Evolutionary conservation across 1,140 invertebrate species (phyloP).

Genomic region (Hermatobates lingyangjiaoensis): DNA sequence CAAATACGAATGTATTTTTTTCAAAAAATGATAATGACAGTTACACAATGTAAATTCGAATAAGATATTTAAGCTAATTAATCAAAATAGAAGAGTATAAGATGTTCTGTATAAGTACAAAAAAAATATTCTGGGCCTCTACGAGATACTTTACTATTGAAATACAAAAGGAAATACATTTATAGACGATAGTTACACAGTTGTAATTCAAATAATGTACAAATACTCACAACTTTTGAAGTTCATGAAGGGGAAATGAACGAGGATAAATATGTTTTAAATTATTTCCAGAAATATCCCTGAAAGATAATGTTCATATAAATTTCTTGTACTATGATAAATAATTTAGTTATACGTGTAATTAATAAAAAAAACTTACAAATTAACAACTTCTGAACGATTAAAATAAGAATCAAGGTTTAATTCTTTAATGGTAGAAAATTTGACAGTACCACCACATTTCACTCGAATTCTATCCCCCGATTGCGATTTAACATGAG

Average conservation of each 20-base stretch:
- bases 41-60: no score
- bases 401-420: conserved; percentile 2
- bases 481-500: neutral
- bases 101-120: no score
- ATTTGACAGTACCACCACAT: conserved; percentile 5
- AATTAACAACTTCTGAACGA: conserved; percentile 5
- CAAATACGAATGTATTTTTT: no score
- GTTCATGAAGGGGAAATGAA: conserved; percentile 8
- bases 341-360: neutral
- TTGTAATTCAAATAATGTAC: no score
- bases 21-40: no score
- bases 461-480: conserved; percentile 5
- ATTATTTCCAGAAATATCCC: conserved; percentile 15
- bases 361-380: conserved; percentile 5
- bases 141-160: no score
- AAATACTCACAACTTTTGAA: conserved; percentile 16
- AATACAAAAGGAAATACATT: no score
- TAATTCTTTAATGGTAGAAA: conserved; percentile 5
- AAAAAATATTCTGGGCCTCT: no score
- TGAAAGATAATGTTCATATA: conserved; percentile 8
- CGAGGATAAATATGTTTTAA: conserved; percentile 10
- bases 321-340: neutral
- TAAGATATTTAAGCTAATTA: no score
- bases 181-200: no score
- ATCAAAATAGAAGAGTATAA: no score